A percentile compares a stretch with the other conserved stretches of the same genome.
Conservation (phyloP, 2,113 vertebrate genomes). For the Natator depressus region DNA sequence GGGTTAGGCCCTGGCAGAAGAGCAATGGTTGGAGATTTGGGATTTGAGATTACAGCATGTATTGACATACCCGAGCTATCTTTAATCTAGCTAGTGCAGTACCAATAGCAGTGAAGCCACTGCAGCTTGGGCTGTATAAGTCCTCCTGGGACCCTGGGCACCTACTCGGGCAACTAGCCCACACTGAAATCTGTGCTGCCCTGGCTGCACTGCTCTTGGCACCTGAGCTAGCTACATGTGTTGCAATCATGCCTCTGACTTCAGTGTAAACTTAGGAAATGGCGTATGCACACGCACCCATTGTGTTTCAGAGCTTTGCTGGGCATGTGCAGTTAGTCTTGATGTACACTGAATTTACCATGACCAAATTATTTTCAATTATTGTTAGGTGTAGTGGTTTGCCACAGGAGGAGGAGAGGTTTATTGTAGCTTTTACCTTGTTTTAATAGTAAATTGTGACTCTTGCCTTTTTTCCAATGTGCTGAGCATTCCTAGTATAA, state of each 20-base stretch:
- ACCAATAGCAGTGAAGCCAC: not conserved
- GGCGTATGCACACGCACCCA: not conserved
- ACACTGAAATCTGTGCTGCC: not conserved
- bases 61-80: not conserved
- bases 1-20: not conserved
- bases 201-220: not conserved
- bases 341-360: accelerated
- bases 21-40: not conserved
- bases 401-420: not conserved
- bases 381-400: not conserved
- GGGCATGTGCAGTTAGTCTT: not conserved
- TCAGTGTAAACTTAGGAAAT: not conserved
- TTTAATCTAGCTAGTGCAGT: not conserved
- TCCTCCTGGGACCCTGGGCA: not conserved
- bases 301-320: not conserved
- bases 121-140: not conserved
- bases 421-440: not conserved
- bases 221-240: not conserved
- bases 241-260: not conserved
- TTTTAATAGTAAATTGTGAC: not conserved
- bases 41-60: not conserved
- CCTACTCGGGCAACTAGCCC: not conserved
- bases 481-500: not conserved
- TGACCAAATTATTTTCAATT: not conserved
- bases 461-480: not conserved